phyloP scores from a whole-genome alignment of 2,888 invertebrate genomes.

The Ochropacha duplaris region DNA sequence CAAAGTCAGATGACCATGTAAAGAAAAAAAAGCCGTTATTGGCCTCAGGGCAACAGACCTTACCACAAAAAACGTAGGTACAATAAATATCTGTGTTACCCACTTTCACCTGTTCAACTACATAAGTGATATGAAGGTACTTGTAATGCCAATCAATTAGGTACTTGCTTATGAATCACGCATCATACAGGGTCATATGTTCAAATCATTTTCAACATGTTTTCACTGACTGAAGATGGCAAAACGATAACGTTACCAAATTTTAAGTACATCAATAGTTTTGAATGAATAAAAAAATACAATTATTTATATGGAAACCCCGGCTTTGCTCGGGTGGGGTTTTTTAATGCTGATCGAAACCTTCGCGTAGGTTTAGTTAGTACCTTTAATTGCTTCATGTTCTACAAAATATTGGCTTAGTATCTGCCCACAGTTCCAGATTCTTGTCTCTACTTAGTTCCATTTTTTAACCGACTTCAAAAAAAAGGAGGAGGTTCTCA shows the following conservation, averaged over 20 bases:
- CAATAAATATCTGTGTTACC: neutral
- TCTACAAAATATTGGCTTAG: no score
- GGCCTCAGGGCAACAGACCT: neutral
- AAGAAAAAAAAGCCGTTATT: neutral
- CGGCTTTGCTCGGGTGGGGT: no score
- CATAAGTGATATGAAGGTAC: neutral
- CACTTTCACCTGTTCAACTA: neutral
- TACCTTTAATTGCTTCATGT: no score
- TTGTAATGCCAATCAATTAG: neutral
- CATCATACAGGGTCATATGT: slow-evolving; percentile 1
- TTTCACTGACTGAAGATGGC: neutral
- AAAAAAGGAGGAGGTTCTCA: no score
- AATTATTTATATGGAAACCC: no score
- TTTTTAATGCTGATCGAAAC: no score
- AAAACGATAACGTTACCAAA: neutral
- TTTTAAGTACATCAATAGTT: neutral
- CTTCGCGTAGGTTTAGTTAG: no score
- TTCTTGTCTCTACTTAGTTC: no score
- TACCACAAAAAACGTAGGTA: neutral
- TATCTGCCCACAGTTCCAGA: no score
- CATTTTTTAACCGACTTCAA: no score
- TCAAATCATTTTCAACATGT: neutral
- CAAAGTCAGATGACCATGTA: neutral
- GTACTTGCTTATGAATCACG: neutral
- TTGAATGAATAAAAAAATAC: neutral